Conservation (phyloP, 2,888 invertebrate genomes). For the Patella depressa region DNA sequence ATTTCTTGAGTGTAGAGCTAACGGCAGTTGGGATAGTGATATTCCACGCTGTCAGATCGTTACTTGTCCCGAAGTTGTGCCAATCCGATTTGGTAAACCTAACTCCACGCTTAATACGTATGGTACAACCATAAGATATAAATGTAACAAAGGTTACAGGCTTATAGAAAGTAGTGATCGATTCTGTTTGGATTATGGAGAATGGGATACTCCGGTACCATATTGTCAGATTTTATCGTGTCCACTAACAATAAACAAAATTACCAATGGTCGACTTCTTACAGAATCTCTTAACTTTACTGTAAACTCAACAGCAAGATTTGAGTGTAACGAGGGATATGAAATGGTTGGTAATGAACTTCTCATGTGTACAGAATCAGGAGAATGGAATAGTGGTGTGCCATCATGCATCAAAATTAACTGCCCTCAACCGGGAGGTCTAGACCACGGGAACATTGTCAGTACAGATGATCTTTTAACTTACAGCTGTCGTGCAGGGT, state of each 20-base stretch:
- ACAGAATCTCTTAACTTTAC: slow-evolving; percentile 38
- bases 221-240: slow-evolving; percentile 56
- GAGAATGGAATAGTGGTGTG: slow-evolving; percentile 50
- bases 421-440: slow-evolving; percentile 28
- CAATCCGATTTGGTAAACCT: neutral
- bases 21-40: slow-evolving; percentile 53
- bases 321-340: slow-evolving; percentile 37
- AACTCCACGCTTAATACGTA: slow-evolving; percentile 30
- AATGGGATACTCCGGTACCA: slow-evolving; percentile 63
- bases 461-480: slow-evolving; percentile 1
- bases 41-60: slow-evolving; percentile 45
- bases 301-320: slow-evolving; percentile 24
- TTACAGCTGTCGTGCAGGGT: slow-evolving; percentile 48
- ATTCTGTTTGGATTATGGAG: slow-evolving; percentile 60
- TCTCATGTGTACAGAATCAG: slow-evolving; percentile 48
- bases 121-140: slow-evolving; percentile 47
- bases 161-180: slow-evolving; percentile 41
- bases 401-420: slow-evolving; percentile 45
- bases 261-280: slow-evolving; percentile 22
- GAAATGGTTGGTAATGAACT: slow-evolving; percentile 44
- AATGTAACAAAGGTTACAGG: slow-evolving; percentile 52
- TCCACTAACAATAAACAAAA: slow-evolving; percentile 20
- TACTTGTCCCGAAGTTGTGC: slow-evolving; percentile 24
- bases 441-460: slow-evolving; percentile 25
- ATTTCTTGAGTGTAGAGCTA: slow-evolving; percentile 44